A percentile compares a stretch with the other conserved stretches of the same genome.
Evolutionary conservation across 2,797 vertebrate species (phyloP).

Genomic region (Scolopax rusticola): DNA sequence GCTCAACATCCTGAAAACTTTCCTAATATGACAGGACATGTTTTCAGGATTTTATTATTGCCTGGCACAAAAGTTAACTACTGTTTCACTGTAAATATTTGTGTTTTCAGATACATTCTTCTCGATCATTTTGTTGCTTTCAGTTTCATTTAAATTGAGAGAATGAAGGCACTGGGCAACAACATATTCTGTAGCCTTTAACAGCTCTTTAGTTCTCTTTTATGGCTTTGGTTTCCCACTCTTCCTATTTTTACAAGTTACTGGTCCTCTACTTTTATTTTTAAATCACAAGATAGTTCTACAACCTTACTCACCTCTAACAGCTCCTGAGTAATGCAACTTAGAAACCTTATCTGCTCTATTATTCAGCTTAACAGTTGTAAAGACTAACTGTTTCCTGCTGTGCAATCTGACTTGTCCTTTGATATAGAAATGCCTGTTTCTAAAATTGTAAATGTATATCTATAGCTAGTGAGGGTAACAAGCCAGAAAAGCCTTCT

Average conservation of each 20-base stretch:
- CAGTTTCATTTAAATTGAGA: neutral
- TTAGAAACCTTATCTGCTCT: neutral
- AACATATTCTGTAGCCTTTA: neutral
- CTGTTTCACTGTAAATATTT: too few species aligned
- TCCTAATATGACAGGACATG: neutral
- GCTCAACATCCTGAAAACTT: neutral
- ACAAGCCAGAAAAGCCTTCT: neutral
- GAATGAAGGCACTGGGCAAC: neutral
- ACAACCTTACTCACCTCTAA: neutral
- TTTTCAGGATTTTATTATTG: neutral
- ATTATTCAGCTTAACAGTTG: neutral
- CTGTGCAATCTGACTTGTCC: neutral
- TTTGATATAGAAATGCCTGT: neutral
- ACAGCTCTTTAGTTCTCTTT: neutral
- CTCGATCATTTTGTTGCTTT: neutral
- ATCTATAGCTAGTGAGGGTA: neutral
- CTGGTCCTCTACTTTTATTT: neutral
- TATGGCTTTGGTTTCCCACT: neutral
- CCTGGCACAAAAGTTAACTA: neutral
- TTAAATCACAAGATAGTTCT: neutral
- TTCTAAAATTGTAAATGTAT: neutral
- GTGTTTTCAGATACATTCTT: neutral
- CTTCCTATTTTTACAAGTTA: neutral
- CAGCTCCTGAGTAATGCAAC: neutral
- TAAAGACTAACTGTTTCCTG: neutral